Conservation (phyloP, 1,140 invertebrate species). For the Drosophila persimilis region DNA sequence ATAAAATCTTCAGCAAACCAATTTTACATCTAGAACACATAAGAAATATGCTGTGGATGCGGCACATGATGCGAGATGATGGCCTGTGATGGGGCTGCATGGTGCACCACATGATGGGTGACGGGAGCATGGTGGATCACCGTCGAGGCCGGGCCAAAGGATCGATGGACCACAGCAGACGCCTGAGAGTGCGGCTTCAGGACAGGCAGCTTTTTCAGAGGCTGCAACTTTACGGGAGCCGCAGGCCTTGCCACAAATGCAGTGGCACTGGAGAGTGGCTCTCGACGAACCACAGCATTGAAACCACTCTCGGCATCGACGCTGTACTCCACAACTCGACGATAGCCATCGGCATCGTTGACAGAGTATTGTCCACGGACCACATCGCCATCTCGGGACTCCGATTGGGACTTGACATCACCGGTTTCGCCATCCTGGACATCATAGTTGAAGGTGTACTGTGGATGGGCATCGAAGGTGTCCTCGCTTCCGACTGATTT, state of each 20-base stretch:
- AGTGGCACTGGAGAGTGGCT: slow-evolving; percentile 69
- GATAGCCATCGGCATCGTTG: slow-evolving; percentile 81
- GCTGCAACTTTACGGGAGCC: slow-evolving; percentile 15
- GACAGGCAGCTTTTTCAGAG: slow-evolving; percentile 24
- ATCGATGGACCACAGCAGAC: slow-evolving; percentile 48
- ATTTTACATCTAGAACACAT: slow-evolving; percentile 47
- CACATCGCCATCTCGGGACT: slow-evolving; percentile 85
- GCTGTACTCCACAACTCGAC: slow-evolving; percentile 80
- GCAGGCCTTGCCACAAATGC: slow-evolving; percentile 5
- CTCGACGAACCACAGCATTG: slow-evolving; percentile 80
- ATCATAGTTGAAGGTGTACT: slow-evolving; percentile 85
- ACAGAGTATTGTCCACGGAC: slow-evolving; percentile 84
- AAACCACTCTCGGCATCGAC: slow-evolving; percentile 79
- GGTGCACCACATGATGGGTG: slow-evolving; percentile 59
- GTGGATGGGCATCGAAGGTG: slow-evolving; percentile 76
- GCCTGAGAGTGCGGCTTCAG: slow-evolving; percentile 36
- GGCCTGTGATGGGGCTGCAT: slow-evolving; percentile 49
- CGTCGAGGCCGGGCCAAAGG: slow-evolving; percentile 44
- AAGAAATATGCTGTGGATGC: slow-evolving; percentile 66
- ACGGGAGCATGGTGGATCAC: slow-evolving; percentile 70
- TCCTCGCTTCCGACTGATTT: slow-evolving; percentile 37
- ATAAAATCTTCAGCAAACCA: not conserved
- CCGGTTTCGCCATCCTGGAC: slow-evolving; percentile 85
- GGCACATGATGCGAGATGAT: slow-evolving; percentile 63
- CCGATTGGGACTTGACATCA: slow-evolving; percentile 85